Conservation (phyloP, 1,140 invertebrate species). For the Paralvinella palmiformis region DNA sequence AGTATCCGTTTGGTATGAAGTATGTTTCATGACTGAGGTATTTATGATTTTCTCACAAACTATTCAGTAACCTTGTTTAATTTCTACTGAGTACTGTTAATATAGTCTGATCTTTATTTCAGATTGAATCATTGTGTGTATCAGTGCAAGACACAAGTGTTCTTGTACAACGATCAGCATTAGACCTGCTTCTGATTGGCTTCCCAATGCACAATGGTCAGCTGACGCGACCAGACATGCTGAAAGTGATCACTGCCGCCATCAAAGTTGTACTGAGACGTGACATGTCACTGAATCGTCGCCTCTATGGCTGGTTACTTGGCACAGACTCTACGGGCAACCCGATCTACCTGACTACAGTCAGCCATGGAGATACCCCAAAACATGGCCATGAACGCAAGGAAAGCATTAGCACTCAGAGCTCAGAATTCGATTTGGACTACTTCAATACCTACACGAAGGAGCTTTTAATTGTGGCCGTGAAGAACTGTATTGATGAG, state of each 20-base stretch:
- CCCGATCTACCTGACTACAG: slow-evolving; percentile 4
- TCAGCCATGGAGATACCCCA: neutral
- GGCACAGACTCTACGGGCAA: slow-evolving; percentile 57
- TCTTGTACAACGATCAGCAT: slow-evolving; percentile 76
- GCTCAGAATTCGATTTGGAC: slow-evolving; percentile 33
- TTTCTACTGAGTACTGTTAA: no score
- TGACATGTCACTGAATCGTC: slow-evolving; percentile 87
- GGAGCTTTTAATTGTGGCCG: slow-evolving; percentile 52
- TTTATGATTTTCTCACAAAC: no score
- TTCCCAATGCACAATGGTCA: slow-evolving; percentile 82
- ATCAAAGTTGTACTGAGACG: slow-evolving; percentile 76
- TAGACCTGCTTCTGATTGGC: slow-evolving; percentile 77
- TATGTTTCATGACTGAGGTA: no score
- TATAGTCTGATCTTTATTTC: slow-evolving; percentile 17
- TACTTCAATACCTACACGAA: slow-evolving; percentile 75
- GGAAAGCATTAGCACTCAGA: slow-evolving; percentile 29
- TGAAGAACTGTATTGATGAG: slow-evolving; percentile 51
- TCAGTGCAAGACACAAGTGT: slow-evolving; percentile 75
- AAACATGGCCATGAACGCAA: slow-evolving; percentile 13
- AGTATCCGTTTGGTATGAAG: no score
- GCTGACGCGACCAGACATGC: slow-evolving; percentile 67
- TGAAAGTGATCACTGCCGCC: slow-evolving; percentile 70
- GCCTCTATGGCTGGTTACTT: slow-evolving; percentile 77
- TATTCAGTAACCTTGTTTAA: no score
- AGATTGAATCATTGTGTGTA: slow-evolving; percentile 63